Evolutionary conservation across 2,888 invertebrate genomes (phyloP).

Genomic region (Eudemis profundana): DNA sequence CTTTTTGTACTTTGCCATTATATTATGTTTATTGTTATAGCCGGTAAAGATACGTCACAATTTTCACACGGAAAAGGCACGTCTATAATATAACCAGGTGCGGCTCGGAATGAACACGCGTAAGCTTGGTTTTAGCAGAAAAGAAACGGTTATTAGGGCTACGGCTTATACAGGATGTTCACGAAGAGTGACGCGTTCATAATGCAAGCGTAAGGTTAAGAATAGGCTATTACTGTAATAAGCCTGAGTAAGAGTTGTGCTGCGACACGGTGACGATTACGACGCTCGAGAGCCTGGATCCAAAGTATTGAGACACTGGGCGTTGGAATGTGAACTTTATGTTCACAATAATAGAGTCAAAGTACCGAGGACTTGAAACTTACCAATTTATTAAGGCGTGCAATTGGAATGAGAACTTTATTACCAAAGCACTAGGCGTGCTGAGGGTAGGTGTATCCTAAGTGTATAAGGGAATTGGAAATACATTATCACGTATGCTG

Average conservation of each 20-base stretch:
- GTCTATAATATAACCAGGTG: too few relatives aligned
- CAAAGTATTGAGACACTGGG: conserved; percentile 6
- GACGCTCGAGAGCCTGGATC: conserved; percentile 2
- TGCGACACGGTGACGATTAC: conserved; percentile 20
- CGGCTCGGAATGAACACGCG: background rate
- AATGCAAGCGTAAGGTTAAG: conserved; percentile 1
- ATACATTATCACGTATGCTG: conserved; percentile 12
- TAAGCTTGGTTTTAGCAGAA: background rate
- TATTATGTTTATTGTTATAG: too few relatives aligned
- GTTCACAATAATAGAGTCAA: background rate
- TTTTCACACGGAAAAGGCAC: too few relatives aligned
- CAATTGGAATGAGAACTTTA: conserved; percentile 1
- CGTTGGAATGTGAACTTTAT: conserved; percentile 6
- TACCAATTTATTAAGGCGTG: background rate
- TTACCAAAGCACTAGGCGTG: background rate
- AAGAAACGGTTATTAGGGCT: background rate
- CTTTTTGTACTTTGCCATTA: too few relatives aligned
- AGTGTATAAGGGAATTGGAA: conserved; percentile 9
- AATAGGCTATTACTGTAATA: conserved; percentile 23
- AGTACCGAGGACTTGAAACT: background rate
- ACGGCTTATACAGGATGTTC: background rate
- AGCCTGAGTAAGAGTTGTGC: conserved; percentile 2
- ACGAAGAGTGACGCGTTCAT: background rate
- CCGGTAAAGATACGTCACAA: too few relatives aligned
- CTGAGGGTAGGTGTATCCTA: background rate